Percentiles rank a stretch among this genome's conserved stretches.
Evolutionary conservation across 2,113 vertebrate species (phyloP).

Genomic region (Sclerurus mexicanus): DNA sequence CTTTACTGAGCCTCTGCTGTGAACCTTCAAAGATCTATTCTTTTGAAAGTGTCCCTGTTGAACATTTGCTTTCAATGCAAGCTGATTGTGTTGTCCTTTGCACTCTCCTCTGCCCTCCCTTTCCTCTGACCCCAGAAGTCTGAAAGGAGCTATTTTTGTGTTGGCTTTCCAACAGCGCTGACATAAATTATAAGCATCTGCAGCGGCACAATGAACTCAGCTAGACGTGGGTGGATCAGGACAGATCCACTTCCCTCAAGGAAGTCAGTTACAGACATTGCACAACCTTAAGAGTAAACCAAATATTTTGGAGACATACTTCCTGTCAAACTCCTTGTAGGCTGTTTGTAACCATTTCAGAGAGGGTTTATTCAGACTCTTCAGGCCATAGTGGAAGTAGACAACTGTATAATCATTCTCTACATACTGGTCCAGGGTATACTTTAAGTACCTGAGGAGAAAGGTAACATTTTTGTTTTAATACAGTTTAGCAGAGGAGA

Average conservation of each 20-base stretch:
- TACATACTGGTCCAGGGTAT: constrained; percentile 84
- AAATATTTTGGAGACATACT: constrained; percentile 65
- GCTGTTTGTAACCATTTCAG: constrained; percentile 82
- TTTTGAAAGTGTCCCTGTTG: neutral
- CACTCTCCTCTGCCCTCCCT: neutral
- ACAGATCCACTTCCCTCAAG: neutral
- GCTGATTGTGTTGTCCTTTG: neutral
- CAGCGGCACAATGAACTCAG: neutral
- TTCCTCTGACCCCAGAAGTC: neutral
- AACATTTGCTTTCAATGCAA: neutral
- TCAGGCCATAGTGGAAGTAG: constrained; percentile 85
- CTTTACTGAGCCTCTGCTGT: neutral
- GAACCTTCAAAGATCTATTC: neutral
- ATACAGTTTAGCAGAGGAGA: neutral
- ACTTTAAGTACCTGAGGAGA: constrained; percentile 81
- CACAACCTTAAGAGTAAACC: neutral
- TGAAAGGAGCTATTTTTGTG: neutral
- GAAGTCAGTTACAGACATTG: neutral
- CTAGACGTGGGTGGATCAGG: neutral
- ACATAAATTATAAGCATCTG: neutral
- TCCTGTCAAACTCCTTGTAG: constrained; percentile 86
- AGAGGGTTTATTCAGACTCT: constrained; percentile 84
- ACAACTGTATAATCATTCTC: constrained; percentile 85
- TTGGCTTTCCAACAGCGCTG: neutral
- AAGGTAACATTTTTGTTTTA: neutral